A percentile compares a stretch with the other conserved stretches of the same genome.
These are phyloP conservation scores for Agapornis roseicollis DNA, from an alignment of 2,113 vertebrate genomes.

Conservation along the genomic window DNA sequence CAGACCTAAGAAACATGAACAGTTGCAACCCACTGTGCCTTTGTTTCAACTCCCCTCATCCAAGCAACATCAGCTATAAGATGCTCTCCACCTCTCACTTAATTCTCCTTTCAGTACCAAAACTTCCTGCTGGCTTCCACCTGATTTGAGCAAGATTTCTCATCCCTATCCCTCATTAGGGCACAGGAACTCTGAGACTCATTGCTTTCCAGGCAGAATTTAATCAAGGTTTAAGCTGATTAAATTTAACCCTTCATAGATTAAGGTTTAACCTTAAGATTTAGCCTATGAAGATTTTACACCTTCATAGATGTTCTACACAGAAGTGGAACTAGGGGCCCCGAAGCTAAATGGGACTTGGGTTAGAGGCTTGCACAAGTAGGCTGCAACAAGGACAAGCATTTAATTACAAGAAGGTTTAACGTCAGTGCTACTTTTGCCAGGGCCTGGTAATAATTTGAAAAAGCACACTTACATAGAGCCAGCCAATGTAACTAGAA, in stretches of 20 bases:
- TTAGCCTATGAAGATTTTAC: neutral
- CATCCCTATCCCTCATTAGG: neutral
- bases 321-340: neutral
- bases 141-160: neutral
- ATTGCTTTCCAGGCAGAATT: slow-evolving; percentile 53
- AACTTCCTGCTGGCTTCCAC: neutral
- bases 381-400: slow-evolving; percentile 18
- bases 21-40: neutral
- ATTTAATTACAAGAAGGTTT: slow-evolving; percentile 34
- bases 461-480: slow-evolving; percentile 59
- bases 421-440: slow-evolving; percentile 41
- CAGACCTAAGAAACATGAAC: neutral
- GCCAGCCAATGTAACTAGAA: slow-evolving; percentile 64
- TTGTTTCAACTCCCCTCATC: neutral
- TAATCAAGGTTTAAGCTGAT: slow-evolving; percentile 53
- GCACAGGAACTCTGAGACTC: neutral
- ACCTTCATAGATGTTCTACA: neutral
- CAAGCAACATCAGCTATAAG: neutral
- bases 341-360: slow-evolving; percentile 18
- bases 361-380: slow-evolving; percentile 5
- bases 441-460: slow-evolving; percentile 61
- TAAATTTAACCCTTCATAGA: neutral
- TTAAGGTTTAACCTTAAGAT: neutral
- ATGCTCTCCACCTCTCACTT: neutral
- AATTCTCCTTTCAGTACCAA: neutral